These are phyloP conservation scores for Macrotis lagotis DNA, from an alignment of 2,113 vertebrate species.

Conservation along the genomic window DNA sequence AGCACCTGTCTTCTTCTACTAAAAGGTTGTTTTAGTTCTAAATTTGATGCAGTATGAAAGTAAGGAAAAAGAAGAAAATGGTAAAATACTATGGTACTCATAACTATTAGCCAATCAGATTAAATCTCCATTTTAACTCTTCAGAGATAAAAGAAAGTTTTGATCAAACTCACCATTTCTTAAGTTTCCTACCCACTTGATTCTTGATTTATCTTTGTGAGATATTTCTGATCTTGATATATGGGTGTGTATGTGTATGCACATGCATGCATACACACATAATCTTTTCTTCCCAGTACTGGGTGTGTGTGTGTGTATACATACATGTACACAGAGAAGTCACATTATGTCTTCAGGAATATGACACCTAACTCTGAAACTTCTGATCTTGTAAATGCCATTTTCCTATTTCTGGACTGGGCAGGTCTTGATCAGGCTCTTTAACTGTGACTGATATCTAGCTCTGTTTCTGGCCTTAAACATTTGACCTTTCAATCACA, in stretches of 20 bases:
- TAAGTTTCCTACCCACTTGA: not conserved
- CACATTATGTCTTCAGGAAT: constrained; percentile 64
- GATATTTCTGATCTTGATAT: not conserved
- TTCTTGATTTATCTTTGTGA: not conserved
- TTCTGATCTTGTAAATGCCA: constrained; percentile 78
- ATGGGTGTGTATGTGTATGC: not conserved
- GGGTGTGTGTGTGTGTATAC: not conserved
- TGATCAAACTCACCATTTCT: not conserved
- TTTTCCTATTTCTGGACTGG: constrained; percentile 77
- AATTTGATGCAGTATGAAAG: not conserved
- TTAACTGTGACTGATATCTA: constrained; percentile 72
- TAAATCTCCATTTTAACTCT: not conserved
- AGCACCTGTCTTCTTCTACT: not conserved
- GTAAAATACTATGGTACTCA: not conserved
- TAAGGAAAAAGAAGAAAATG: not conserved
- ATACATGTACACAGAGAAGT: not conserved
- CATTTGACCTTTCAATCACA: constrained; percentile 63
- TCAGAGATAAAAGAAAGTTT: not conserved
- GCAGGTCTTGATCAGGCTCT: constrained; percentile 56
- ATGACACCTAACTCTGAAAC: constrained; percentile 71
- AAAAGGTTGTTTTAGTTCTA: not conserved
- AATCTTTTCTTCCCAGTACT: too few relatives aligned
- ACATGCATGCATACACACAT: too few relatives aligned
- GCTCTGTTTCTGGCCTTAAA: constrained; percentile 42
- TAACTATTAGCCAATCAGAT: not conserved